Conservation (phyloP, 1,140 invertebrate species). For the Zophobas morio region DNA sequence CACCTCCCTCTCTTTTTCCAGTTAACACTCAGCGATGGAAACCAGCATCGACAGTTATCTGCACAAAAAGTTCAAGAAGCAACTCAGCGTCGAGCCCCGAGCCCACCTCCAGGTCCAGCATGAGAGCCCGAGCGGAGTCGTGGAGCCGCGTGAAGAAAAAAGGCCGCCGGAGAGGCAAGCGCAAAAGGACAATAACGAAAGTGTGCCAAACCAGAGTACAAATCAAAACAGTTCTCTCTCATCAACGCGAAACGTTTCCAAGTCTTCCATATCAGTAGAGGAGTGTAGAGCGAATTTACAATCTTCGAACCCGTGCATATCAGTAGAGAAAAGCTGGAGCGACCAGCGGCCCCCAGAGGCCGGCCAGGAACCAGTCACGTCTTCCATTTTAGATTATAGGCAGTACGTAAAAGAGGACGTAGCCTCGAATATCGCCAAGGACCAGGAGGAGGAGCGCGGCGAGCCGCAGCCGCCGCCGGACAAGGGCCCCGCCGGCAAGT, state of each 20-base stretch:
- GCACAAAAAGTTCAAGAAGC: conserved; percentile 93
- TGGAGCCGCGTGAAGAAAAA: conserved; percentile 64
- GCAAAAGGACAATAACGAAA: conserved; percentile 67
- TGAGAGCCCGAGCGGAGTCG: conserved; percentile 52
- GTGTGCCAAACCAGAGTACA: conserved; percentile 63
- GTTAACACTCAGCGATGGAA: conserved; percentile 62
- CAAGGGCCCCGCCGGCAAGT: conserved; percentile 69
- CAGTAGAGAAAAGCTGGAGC: conserved; percentile 59
- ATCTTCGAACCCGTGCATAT: conserved; percentile 63
- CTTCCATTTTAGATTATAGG: conserved; percentile 61
- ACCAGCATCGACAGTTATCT: conserved; percentile 84
- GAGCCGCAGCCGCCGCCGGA: conserved; percentile 50
- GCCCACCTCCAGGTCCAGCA: conserved; percentile 61
- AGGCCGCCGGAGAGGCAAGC: conserved; percentile 62
- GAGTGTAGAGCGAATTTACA: conserved; percentile 56
- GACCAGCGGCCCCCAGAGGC: background rate
- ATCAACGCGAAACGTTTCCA: conserved; percentile 47
- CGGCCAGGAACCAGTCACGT: conserved; percentile 52
- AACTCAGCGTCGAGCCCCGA: conserved; percentile 75
- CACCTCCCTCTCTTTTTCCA: conserved; percentile 49
- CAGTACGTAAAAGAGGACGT: conserved; percentile 47
- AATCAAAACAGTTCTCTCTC: conserved; percentile 50
- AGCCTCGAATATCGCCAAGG: conserved; percentile 31
- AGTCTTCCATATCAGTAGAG: conserved; percentile 67
- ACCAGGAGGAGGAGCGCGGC: conserved; percentile 47